Evolutionary conservation across 2,113 vertebrate species (phyloP), one percentile per base, ranked within the genome.

Genomic region (Parotia lawesii): DNA sequence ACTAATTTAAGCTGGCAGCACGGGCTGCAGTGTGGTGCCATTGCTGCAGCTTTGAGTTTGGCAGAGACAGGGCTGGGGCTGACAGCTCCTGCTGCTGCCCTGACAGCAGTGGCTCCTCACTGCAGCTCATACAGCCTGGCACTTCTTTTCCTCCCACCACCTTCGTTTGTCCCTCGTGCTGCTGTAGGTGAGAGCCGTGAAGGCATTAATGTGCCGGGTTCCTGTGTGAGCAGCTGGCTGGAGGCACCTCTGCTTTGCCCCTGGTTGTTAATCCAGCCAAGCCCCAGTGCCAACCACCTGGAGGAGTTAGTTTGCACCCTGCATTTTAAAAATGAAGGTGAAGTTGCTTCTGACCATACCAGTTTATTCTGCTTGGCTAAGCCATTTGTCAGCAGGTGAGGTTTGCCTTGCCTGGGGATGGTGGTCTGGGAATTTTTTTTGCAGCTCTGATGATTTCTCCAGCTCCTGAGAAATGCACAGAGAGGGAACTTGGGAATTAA

Each of bases 11-110:
- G 37, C 47, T 66, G 77, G 23, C 42, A 62, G 42, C 38, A 9
- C 0, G 0, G 54, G 6, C 56, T 93, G 60, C 0, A 0, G 9
- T 1, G 0, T 0, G 0, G 10, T 73, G 77, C 40, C 4, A 1
- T 18, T 66, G 33, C 38, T 78, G 56, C 35, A 42, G 60, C 60
- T 89, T 42, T 29, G 38, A 54, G 38, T 33, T n/a, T 31, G 48
- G 40, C 77, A 74, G 76, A 17, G 64, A 7, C 1, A 1, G 67
- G 54, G 24, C 25, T 25, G 66, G 64, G 61, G 57, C 29, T 56
- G 25, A 38, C 81, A 87, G 77, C 77, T 94, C 70, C 44, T 87
- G 80, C 72, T 45, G 4, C 53, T 89, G 80, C 44, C 73, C 60
- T 94, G 81, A 42, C 51, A 61, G 81, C 33, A 23, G 57, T 47